These are phyloP conservation scores for Nesometra sesokonis DNA, from an alignment of 35 echinoderm and acorn worm genomes.

Conservation along the genomic window DNA sequence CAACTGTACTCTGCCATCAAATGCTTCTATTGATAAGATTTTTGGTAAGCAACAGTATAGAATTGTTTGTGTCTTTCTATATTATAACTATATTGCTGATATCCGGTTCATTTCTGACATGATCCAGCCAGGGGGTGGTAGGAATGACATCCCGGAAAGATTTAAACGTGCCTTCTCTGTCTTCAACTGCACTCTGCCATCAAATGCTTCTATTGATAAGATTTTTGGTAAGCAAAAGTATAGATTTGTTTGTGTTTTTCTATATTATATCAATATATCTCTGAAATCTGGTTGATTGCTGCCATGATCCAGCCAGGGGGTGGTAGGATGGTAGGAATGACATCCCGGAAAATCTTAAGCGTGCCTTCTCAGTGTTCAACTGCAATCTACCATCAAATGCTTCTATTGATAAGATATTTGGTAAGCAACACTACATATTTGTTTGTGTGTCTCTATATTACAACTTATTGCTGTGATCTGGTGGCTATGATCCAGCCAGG, in stretches of 20 bases:
- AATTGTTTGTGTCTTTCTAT: neutral
- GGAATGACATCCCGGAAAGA: constrained; percentile 92
- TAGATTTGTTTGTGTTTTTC: neutral
- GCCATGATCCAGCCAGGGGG: constrained; percentile 96
- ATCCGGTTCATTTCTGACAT: constrained; percentile 88
- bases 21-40: constrained; percentile 94
- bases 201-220: constrained; percentile 92
- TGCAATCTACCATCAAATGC: constrained; percentile 89
- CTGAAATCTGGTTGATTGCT: constrained; percentile 80
- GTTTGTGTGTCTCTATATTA: neutral
- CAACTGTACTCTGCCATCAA: constrained; percentile 90
- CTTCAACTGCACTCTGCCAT: constrained; percentile 93
- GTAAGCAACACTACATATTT: constrained; percentile 6
- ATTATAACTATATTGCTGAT: constrained; percentile 59
- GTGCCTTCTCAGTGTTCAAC: constrained; percentile 79
- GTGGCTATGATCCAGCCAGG: constrained; percentile 95
- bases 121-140: constrained; percentile 88
- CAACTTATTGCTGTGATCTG: constrained; percentile 67
- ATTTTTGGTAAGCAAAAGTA: constrained; percentile 59
- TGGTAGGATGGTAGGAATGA: constrained; percentile 58
- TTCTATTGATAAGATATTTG: constrained; percentile 97
- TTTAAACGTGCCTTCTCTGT: constrained; percentile 69
- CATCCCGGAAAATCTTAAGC: constrained; percentile 82
- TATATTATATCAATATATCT: constrained; percentile 80
- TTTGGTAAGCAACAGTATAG: constrained; percentile 45